Conservation (phyloP, 2,888 invertebrate species). For the Omphaloscelis lunosa region DNA sequence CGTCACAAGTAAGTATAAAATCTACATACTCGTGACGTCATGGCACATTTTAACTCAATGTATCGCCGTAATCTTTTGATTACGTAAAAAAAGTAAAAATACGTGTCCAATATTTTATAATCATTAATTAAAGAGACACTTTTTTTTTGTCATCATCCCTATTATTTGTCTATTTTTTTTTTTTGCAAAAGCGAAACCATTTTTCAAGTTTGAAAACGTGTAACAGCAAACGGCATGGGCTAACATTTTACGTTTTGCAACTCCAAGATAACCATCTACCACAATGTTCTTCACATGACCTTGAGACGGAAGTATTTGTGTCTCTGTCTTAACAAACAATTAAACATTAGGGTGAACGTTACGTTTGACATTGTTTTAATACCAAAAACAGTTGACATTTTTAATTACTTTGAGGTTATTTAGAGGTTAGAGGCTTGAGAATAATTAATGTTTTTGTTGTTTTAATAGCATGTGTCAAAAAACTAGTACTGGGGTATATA, state of each 20-base stretch:
- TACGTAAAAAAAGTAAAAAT: no score
- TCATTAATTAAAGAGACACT: no score
- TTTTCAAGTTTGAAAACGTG: constrained; percentile 16
- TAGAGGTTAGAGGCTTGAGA: constrained; percentile 22
- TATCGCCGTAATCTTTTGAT: no score
- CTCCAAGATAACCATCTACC: constrained; percentile 73
- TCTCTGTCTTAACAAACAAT: constrained; percentile 58
- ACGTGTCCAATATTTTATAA: no score
- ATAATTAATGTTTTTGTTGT: constrained; percentile 21
- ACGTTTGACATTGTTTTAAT: constrained; percentile 65
- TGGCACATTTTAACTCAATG: no score
- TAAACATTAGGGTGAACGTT: constrained; percentile 52
- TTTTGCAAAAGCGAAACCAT: constrained; percentile 2
- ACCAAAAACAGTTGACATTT: constrained; percentile 58
- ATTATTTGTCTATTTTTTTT: background rate
- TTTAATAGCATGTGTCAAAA: constrained; percentile 16
- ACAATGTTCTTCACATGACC: constrained; percentile 74
- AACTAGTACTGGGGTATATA: background rate
- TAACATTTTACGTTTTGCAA: constrained; percentile 68
- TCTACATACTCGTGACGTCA: no score
- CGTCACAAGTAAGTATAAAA: no score
- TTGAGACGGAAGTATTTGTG: constrained; percentile 62
- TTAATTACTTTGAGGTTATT: constrained; percentile 43
- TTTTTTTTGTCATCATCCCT: no score
- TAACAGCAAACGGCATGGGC: constrained; percentile 33